Evolutionary conservation across 1,140 invertebrate species (phyloP), one percentile per base, ranked within the genome.

Genomic region (Protaetia brevitarsis): DNA sequence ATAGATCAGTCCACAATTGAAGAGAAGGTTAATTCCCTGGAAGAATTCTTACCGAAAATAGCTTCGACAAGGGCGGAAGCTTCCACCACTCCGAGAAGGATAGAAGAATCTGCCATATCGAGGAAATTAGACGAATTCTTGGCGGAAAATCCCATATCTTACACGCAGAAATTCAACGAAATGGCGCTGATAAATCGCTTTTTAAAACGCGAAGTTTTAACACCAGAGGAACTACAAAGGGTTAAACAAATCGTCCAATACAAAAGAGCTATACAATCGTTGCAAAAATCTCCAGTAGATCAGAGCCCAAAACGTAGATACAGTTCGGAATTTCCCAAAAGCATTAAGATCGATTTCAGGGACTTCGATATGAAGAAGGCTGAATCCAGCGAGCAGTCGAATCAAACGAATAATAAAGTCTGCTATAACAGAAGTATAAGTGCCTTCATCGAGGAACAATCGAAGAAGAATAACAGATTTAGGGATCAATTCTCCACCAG

Each of bases 241-340:
- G 69, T 76, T 27, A 69, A 68, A 34, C 65, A 71, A 66, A 74
- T 77, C 13, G 73, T 76, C 8, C 68, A 70, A 4, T 73, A 72
- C 34, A 76, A 76, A 37, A 64, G 71, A 37, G 23, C 34, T 1
- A 13, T 66, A 10, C 30, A 61, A n/a, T 34, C 36, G 7, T 10
- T 36, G n/a, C 27, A 62, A 26, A 19, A 3, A 7, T 13, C 0
- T 13, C 19, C 16, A 7, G 13, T 62, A 2, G 31, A n/a, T 0
- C 13, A 26, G 2, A 16, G 16, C 11, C 26, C 26, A 0, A 59
- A 11, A 29, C 5, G 57, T 26, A 28, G 57, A 19, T n/a, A 59
- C 26, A 59, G 57, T 30, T 59, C 27, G 3, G 57, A 59, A 5
- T 29, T 59, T 7, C 3, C 27, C 26, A 31, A 29, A n/a, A 59